Base-by-base conservation (phyloP, 2,888 invertebrate species). In the Dryococelus australis region DNA sequence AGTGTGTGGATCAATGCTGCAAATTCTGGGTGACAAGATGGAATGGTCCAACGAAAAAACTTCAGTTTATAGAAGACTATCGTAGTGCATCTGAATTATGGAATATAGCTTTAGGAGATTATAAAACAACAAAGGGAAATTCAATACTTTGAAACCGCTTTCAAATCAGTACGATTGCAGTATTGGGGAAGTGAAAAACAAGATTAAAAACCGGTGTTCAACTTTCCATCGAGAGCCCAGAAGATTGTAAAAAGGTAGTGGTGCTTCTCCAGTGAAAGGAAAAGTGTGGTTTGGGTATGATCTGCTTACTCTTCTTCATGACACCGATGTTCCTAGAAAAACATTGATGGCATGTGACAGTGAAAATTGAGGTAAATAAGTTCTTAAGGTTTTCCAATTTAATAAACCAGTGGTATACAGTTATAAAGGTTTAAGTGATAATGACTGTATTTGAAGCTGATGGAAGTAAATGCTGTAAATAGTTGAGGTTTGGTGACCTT, bases 141-240 rank as follows among this genome's bases (percentile, higher is more conserved):
- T 65, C 0, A 2, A 86, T 65, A 65, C 43, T 4, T 85, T 47
- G 24, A 85, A 85, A 47, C 85, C 6, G 24, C 24, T 85, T 43
- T 8, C 5, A 43, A 43, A 43, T 85, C 16, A 2, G 4, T 24
- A 51, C 26, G 85, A 43, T 0, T 85, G 27, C 27, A 51, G 47
- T 28, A 47, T 85, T 43, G 27, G 47, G n/a, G 85, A 85, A 85
- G 27, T 85, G 24, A 85, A 85, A 85, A 85, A 85, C 1, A 51
- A 35, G 4, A 84, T 43, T 43, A 84, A 84, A 47, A 84, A 28
- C 53, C 53, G 2, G 47, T 13, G 4, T n/a, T n/a, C n/a, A n/a
- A n/a, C n/a, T n/a, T n/a, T n/a, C n/a, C n/a, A n/a, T n/a, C n/a
- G n/a, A 43, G 51, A 47, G 51, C 43, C 13, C n/a, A 26, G 9